Evolutionary conservation across 2,797 vertebrate genomes (phyloP).

Genomic region (Microcaecilia unicolor): DNA sequence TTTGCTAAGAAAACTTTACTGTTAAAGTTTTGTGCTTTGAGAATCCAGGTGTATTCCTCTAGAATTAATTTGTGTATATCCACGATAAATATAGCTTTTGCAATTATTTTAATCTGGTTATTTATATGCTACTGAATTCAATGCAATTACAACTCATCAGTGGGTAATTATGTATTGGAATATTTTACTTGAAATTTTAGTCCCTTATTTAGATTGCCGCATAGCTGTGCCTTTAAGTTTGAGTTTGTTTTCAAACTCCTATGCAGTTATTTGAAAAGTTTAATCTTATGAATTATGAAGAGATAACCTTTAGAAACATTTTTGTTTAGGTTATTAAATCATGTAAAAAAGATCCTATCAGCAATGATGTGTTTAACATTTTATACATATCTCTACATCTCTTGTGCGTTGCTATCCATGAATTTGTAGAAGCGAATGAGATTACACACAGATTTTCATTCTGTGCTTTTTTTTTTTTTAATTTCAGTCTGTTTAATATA

Average conservation of each 20-base stretch:
- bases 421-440: slow-evolving; percentile 20
- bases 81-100: slow-evolving; percentile 21
- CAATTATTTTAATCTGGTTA: slow-evolving; percentile 31
- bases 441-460: neutral
- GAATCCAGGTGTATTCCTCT: slow-evolving; percentile 11
- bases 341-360: slow-evolving; percentile 14
- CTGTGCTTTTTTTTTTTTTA: no score
- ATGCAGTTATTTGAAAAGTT: slow-evolving; percentile 37
- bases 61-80: slow-evolving; percentile 8
- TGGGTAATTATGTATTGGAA: slow-evolving; percentile 21
- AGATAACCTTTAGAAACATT: slow-evolving; percentile 23
- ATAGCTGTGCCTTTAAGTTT: slow-evolving; percentile 28
- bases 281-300: slow-evolving; percentile 26
- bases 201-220: slow-evolving; percentile 21
- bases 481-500: no score
- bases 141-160: slow-evolving; percentile 21
- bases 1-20: no score
- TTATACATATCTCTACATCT: slow-evolving; percentile 23
- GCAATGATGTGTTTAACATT: slow-evolving; percentile 19
- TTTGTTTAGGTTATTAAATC: slow-evolving; percentile 22
- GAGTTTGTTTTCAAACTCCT: slow-evolving; percentile 13
- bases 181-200: slow-evolving; percentile 21
- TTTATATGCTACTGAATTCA: slow-evolving; percentile 17
- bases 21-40: neutral
- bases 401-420: slow-evolving; percentile 14